Evolutionary conservation across 2,113 vertebrate genomes (phyloP).

Genomic region (Nesoenas mayeri): DNA sequence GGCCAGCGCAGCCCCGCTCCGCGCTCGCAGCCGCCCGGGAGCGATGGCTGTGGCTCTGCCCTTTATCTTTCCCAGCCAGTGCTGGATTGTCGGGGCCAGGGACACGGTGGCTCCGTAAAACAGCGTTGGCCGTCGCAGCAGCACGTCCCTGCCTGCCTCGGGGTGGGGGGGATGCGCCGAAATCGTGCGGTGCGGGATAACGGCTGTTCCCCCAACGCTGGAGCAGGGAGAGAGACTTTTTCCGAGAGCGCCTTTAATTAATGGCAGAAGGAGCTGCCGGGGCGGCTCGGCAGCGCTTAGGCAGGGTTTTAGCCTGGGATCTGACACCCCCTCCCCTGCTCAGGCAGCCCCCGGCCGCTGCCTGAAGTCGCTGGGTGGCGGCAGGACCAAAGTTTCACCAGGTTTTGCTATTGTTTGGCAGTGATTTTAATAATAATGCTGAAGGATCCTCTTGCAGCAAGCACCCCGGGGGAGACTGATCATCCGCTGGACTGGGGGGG

Average conservation of each 20-base stretch:
- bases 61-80: not conserved
- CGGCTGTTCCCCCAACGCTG: not conserved
- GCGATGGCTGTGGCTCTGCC: not conserved
- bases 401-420: not conserved
- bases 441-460: not conserved
- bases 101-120: fast-evolving
- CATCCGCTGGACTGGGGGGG: not conserved
- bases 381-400: not conserved
- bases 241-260: not conserved
- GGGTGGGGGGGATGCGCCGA: fast-evolving
- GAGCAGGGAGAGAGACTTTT: not conserved
- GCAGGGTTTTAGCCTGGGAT: not conserved
- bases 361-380: not conserved
- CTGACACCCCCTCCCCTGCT: not conserved
- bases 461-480: not conserved
- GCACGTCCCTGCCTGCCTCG: not conserved
- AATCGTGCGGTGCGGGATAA: not conserved
- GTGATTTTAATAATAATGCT: constrained; percentile 32
- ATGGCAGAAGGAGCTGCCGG: not conserved
- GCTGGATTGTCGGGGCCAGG: not conserved
- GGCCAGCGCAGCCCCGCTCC: not conserved
- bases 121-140: not conserved
- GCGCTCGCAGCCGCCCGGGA: not conserved
- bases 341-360: not conserved
- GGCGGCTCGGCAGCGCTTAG: not conserved